Conservation (phyloP, 2,888 invertebrate genomes). For the Ichneumoninae sp. region DNA sequence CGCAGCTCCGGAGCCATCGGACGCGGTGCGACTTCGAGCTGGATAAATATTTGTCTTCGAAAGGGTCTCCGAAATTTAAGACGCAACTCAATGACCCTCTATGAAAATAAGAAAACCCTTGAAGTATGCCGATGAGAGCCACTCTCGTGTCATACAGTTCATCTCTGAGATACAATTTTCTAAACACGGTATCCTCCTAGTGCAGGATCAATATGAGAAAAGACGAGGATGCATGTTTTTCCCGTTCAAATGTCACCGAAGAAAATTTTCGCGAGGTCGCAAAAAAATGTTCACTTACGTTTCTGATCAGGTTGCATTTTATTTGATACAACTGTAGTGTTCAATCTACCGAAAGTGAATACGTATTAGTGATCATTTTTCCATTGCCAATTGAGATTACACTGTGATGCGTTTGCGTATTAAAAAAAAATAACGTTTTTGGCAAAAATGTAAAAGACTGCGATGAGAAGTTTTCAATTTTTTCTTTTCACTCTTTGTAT, state of each 20-base stretch:
- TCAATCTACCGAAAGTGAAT: too few species aligned
- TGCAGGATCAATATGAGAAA: background rate
- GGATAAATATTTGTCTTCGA: conserved; percentile 7
- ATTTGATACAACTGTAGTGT: too few species aligned
- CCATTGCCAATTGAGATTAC: too few species aligned
- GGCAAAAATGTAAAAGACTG: too few species aligned
- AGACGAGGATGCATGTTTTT: background rate
- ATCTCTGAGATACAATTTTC: conserved; percentile 33
- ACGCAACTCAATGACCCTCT: background rate
- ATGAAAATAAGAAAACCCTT: conserved; percentile 29
- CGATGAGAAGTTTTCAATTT: too few species aligned
- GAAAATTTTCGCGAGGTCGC: background rate
- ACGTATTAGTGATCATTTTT: too few species aligned
- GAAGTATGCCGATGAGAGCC: conserved; percentile 27
- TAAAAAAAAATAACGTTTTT: too few species aligned
- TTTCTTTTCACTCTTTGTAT: too few species aligned
- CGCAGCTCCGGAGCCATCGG: background rate
- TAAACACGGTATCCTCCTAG: conserved; percentile 2
- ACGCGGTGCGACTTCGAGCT: conserved; percentile 1
- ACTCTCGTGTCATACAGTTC: conserved; percentile 16
- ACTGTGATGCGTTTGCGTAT: too few species aligned
- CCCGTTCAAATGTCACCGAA: background rate
- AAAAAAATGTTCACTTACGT: conserved; percentile 13
- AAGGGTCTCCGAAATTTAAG: background rate
- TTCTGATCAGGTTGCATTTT: background rate